These are phyloP conservation scores for Hypolimnas misippus DNA, from an alignment of 2,888 invertebrate genomes.

Conservation along the genomic window DNA sequence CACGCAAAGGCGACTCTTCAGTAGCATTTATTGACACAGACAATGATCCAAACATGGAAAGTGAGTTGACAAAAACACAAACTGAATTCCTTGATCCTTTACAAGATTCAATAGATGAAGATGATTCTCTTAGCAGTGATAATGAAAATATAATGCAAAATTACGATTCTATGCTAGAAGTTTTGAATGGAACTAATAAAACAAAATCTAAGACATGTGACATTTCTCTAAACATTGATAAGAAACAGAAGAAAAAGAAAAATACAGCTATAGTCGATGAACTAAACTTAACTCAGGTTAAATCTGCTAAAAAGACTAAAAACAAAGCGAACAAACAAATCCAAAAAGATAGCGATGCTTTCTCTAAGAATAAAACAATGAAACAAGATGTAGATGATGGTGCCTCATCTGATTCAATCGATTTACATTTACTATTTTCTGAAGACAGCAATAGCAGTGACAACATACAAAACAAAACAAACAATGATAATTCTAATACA, in stretches of 20 bases:
- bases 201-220: constrained; percentile 52
- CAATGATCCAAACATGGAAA: constrained; percentile 52
- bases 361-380: constrained; percentile 32
- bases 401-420: constrained; percentile 66
- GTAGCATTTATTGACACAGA: constrained; percentile 55
- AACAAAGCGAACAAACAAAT: constrained; percentile 32
- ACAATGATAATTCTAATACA: constrained; percentile 28
- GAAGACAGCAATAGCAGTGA: constrained; percentile 68
- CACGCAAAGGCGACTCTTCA: constrained; percentile 59
- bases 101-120: constrained; percentile 41
- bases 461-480: constrained; percentile 41
- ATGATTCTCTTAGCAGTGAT: constrained; percentile 61
- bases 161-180: constrained; percentile 66
- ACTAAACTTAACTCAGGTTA: constrained; percentile 67
- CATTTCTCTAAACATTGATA: constrained; percentile 62
- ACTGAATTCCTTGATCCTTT: constrained; percentile 64
- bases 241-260: constrained; percentile 55
- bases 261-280: constrained; percentile 63
- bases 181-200: constrained; percentile 57
- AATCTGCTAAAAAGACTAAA: constrained; percentile 44
- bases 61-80: constrained; percentile 53
- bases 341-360: constrained; percentile 15
- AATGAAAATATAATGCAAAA: constrained; percentile 68
- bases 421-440: constrained; percentile 68
- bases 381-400: constrained; percentile 38